Percentiles rank a stretch among this genome's conserved stretches.
phyloP scores from a whole-genome alignment of 2,888 invertebrate genomes.

The Cryptops parisi region DNA sequence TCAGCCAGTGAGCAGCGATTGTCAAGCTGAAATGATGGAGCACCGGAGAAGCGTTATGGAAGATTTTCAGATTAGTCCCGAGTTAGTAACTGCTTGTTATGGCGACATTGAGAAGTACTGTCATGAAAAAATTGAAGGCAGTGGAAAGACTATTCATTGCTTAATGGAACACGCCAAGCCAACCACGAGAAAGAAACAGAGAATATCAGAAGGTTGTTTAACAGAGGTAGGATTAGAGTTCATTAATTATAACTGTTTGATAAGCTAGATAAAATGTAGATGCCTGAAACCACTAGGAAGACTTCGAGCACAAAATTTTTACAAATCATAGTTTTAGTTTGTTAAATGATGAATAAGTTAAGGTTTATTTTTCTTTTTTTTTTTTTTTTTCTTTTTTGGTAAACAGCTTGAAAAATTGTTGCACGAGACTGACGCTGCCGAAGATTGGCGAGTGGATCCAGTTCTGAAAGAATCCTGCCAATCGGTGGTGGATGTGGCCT shows the following conservation, averaged over 20 bases:
- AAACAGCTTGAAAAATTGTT: conserved; percentile 58
- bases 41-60: conserved; percentile 83
- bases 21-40: conserved; percentile 75
- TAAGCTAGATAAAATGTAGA: no score
- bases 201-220: conserved; percentile 54
- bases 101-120: conserved; percentile 67
- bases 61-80: conserved; percentile 85
- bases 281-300: no score
- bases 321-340: no score
- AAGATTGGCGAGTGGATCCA: conserved; percentile 91
- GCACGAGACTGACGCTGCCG: conserved; percentile 79
- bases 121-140: conserved; percentile 56
- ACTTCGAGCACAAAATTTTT: no score
- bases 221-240: conserved; percentile 53
- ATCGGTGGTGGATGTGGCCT: conserved; percentile 63
- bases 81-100: conserved; percentile 74
- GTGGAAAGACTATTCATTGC: conserved; percentile 69
- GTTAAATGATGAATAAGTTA: not conserved
- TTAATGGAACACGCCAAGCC: conserved; percentile 70
- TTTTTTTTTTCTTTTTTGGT: not conserved
- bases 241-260: no score
- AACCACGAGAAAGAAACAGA: conserved; percentile 37
- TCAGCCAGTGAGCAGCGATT: conserved; percentile 55
- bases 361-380: not conserved
- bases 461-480: conserved; percentile 72